Evolutionary conservation across 2,888 invertebrate genomes (phyloP).

Genomic region (Dryococelus australis): DNA sequence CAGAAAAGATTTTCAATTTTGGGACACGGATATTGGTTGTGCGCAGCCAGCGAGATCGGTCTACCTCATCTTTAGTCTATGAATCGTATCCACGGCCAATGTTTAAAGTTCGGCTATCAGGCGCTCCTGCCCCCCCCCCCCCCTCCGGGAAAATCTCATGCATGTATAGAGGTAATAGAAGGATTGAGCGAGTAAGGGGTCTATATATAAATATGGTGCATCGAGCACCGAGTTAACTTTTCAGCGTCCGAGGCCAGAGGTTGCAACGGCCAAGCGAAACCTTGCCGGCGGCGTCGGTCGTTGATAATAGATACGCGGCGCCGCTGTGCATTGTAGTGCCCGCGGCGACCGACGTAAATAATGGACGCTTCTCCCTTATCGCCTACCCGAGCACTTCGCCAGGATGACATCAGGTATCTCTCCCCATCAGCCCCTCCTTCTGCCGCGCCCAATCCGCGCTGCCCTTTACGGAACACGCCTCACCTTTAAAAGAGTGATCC

Average conservation of each 20-base stretch:
- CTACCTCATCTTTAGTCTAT: no score
- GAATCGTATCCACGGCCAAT: no score
- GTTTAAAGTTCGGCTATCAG: no score
- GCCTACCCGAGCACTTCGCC: neutral
- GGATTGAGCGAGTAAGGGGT: no score
- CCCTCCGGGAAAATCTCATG: no score
- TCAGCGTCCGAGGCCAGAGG: neutral
- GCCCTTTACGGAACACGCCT: neutral
- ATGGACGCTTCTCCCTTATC: neutral
- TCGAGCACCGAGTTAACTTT: neutral
- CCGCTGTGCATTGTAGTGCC: neutral
- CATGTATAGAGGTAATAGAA: no score
- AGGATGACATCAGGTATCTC: neutral
- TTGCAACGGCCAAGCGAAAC: neutral
- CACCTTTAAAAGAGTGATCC: no score
- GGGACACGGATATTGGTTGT: no score
- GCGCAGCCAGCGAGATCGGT: no score
- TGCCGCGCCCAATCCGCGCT: neutral
- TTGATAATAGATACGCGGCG: neutral
- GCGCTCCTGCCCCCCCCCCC: no score
- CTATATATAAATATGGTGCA: neutral
- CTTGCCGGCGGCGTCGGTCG: neutral
- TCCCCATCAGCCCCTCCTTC: neutral
- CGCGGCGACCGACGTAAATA: neutral
- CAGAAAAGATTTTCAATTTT: no score